A percentile compares a stretch with the other conserved stretches of the same genome.
These are phyloP conservation scores for Drosophila lacteicornis DNA, from an alignment of 1,140 invertebrate genomes.

Conservation along the genomic window DNA sequence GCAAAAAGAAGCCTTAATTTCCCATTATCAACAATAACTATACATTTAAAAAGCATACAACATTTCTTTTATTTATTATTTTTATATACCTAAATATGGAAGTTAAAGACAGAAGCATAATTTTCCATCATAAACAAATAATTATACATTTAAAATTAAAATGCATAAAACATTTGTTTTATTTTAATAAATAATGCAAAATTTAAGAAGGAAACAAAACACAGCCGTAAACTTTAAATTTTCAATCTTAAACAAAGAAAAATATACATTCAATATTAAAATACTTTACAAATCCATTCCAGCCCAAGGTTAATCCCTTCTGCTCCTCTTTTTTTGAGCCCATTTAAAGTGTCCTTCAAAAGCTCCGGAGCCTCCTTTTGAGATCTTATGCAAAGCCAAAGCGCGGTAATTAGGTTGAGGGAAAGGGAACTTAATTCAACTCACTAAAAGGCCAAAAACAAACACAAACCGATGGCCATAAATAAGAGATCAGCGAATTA, in stretches of 20 bases:
- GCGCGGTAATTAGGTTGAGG: slow-evolving; percentile 12
- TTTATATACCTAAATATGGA: too few relatives aligned
- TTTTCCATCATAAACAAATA: too few relatives aligned
- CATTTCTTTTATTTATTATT: too few relatives aligned
- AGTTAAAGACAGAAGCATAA: too few relatives aligned
- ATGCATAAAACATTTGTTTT: not conserved
- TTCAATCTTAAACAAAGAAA: too few relatives aligned
- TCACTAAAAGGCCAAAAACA: not conserved
- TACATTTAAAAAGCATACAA: not conserved
- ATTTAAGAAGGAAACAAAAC: too few relatives aligned
- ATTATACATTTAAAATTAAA: not conserved
- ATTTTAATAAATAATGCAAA: too few relatives aligned
- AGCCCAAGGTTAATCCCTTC: slow-evolving; percentile 6
- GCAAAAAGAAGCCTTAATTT: too few relatives aligned
- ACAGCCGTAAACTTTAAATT: too few relatives aligned
- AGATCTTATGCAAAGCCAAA: slow-evolving; percentile 11
- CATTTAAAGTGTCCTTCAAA: slow-evolving; percentile 29
- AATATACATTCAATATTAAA: not conserved
- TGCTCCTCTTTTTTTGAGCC: not conserved
- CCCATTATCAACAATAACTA: not conserved
- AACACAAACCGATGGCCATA: not conserved
- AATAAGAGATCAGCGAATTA: slow-evolving; percentile 20
- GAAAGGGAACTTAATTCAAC: not conserved
- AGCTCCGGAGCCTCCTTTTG: slow-evolving; percentile 16
- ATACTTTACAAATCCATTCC: not conserved